Percentiles rank a stretch among this genome's conserved stretches.
phyloP scores from a whole-genome alignment of 2,113 vertebrate species.

The Gymnorhina tibicen region DNA sequence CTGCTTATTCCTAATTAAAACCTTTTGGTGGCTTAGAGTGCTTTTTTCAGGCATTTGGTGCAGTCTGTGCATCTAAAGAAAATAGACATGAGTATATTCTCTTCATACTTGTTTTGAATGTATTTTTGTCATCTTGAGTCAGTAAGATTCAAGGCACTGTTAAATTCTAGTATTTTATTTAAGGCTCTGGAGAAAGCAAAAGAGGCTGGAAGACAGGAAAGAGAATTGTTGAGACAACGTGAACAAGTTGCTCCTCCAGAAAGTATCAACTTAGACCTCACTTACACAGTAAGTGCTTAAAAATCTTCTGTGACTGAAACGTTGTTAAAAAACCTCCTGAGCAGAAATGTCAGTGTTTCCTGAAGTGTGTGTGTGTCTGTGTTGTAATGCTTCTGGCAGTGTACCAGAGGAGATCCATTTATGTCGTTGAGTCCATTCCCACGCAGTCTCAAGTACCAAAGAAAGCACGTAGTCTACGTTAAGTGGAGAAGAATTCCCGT shows the following conservation, averaged over 20 bases:
- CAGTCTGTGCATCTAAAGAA: neutral
- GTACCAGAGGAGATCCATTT: neutral
- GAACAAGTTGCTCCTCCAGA: conserved; percentile 83
- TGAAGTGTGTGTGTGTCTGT: neutral
- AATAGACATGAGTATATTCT: neutral
- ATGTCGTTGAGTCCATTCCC: rapidly evolving
- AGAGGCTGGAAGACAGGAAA: conserved; percentile 93
- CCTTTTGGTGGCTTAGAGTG: neutral
- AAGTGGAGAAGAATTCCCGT: neutral
- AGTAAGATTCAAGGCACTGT: neutral
- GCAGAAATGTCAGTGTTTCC: neutral
- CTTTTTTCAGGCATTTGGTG: neutral
- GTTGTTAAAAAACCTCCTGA: neutral
- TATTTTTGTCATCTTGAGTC: neutral
- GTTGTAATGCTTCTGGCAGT: neutral
- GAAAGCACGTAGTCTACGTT: rapidly evolving
- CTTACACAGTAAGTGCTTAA: conserved; percentile 86
- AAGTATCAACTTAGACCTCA: conserved; percentile 90
- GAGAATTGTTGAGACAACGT: conserved; percentile 85
- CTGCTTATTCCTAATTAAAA: neutral
- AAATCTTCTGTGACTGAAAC: neutral
- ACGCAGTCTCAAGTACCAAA: neutral
- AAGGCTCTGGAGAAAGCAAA: conserved; percentile 96
- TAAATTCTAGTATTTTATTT: conserved; percentile 22
- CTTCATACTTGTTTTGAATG: neutral